These are phyloP conservation scores for Lasioglossum albipes DNA, from an alignment of 1,140 invertebrate species.

Conservation along the genomic window DNA sequence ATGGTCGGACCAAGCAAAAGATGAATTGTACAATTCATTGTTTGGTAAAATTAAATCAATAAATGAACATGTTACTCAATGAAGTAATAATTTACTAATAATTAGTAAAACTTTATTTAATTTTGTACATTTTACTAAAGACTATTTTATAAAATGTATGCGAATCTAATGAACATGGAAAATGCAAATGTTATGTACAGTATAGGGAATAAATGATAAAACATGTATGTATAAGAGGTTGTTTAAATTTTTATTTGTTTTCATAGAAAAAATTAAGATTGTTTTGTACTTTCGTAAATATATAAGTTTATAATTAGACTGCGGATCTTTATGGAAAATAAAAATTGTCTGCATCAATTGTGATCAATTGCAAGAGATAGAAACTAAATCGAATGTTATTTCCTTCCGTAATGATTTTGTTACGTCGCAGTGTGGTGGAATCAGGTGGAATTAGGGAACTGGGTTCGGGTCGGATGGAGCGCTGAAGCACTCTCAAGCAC, in stretches of 20 bases:
- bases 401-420: too few species aligned
- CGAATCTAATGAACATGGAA: background rate
- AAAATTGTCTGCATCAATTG: too few species aligned
- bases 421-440: too few species aligned
- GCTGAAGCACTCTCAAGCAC: too few species aligned
- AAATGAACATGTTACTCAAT: constrained; percentile 33
- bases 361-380: too few species aligned
- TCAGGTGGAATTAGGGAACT: too few species aligned
- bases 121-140: constrained; percentile 19
- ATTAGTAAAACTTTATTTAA: constrained; percentile 4
- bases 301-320: too few species aligned
- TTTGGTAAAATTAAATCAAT: constrained; percentile 84
- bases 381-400: too few species aligned
- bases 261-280: too few species aligned
- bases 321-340: too few species aligned
- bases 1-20: constrained; percentile 89
- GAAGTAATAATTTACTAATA: background rate
- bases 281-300: background rate
- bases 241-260: background rate
- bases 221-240: background rate
- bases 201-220: background rate
- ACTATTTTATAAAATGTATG: constrained; percentile 14
- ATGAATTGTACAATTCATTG: constrained; percentile 90
- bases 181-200: background rate
- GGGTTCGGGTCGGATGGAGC: too few species aligned